phyloP scores from a whole-genome alignment of 2,113 vertebrate species.

The Nipponia nippon region DNA sequence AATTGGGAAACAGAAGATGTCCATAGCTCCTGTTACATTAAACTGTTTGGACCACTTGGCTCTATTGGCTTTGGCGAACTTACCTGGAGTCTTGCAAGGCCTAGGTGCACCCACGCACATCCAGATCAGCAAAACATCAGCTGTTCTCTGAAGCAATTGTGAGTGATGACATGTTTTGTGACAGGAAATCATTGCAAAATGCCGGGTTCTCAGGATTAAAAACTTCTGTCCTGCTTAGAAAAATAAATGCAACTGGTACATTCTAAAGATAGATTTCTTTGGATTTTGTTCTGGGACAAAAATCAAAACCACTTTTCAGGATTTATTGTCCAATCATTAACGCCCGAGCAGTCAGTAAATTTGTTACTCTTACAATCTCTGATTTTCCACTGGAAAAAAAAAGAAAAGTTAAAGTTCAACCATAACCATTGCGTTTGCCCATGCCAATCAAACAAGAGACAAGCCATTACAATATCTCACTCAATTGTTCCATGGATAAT shows the following conservation, averaged over 20 bases:
- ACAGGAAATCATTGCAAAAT: slow-evolving; percentile 56
- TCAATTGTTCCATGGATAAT: not conserved
- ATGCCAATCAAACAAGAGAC: not conserved
- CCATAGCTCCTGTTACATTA: not conserved
- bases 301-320: slow-evolving; percentile 14
- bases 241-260: not conserved
- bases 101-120: not conserved
- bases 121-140: not conserved
- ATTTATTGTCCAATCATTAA: slow-evolving; percentile 43
- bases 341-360: not conserved
- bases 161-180: slow-evolving; percentile 27
- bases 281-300: not conserved
- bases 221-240: not conserved
- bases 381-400: slow-evolving; percentile 6
- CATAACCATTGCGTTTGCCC: not conserved
- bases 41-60: not conserved
- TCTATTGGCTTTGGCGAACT: not conserved
- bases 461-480: not conserved
- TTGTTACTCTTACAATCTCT: slow-evolving; percentile 17
- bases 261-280: not conserved
- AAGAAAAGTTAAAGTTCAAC: slow-evolving; percentile 45
- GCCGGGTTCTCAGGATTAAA: not conserved
- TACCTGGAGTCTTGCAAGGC: not conserved
- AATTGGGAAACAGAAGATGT: not conserved
- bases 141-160: slow-evolving; percentile 42